Evolutionary conservation across 2,113 vertebrate genomes (phyloP), one percentile per base, ranked within the genome.

Genomic region (Equus przewalskii): DNA sequence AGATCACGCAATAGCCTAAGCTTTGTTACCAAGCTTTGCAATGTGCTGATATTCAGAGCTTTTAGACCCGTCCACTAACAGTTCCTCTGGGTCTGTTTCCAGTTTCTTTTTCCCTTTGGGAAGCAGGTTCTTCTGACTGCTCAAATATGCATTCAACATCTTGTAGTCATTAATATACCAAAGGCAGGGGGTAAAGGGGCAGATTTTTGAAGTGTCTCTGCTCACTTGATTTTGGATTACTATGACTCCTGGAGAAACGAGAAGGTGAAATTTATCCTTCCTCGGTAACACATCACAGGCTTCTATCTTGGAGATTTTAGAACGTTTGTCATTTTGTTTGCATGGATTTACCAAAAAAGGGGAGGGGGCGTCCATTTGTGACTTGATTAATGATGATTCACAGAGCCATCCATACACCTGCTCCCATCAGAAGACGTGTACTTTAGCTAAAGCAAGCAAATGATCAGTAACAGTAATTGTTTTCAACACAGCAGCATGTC

Each of bases 111-210:
- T 54, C 85, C 85, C 78, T 95, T 95, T 93, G 93, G 93, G 93
- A 96, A 92, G 58, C 30, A 78, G 67, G 75, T 79, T 96, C 89
- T 93, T 96, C 80, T 97, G 97, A 89, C 75, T 65, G 36, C 56
- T 88, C 70, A 95, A 90, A 87, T 92, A 85, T 62, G 54, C 46
- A 2, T 72, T 64, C 67, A 80, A 96, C 98, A 98, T 97, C 95
- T 97, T 98, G 92, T 96, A 96, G 67, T 90, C 87, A 85, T 98
- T 97, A 98, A 96, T 96, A 94, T 80, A 65, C 91, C 60, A 86
- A 93, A 97, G 81, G 67, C 60, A 87, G 87, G 70, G 84, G 69
- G 83, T 62, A 85, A 79, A 54, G 46, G 95, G 60, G 44, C 65
- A 97, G 67, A 56, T 94, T 96, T 97, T 95, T 92, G 87, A 88